phyloP scores from a whole-genome alignment of 2,113 vertebrate species.

The Tautogolabrus adspersus region DNA sequence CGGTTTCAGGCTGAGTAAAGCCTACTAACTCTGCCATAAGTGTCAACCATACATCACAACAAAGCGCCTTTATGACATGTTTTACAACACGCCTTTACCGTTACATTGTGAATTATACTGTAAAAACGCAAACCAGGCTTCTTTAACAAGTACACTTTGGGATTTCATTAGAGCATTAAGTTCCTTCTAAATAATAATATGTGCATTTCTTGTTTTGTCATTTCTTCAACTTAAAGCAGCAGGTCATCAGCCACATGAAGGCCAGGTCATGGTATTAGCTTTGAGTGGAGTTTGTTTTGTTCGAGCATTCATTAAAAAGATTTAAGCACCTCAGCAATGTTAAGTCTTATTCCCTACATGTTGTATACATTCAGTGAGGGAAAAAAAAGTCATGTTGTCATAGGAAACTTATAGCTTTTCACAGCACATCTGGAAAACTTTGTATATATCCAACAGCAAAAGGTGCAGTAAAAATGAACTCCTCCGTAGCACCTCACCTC shows the following conservation, averaged over 20 bases:
- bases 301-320: slow-evolving; percentile 37
- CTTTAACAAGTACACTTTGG: not conserved
- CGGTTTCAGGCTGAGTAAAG: not conserved
- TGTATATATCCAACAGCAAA: not conserved
- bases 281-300: slow-evolving; percentile 48
- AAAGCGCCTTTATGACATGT: not conserved
- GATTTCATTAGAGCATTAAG: too few species aligned
- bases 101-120: not conserved
- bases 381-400: slow-evolving; percentile 7
- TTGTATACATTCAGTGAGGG: slow-evolving; percentile 9
- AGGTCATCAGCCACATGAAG: slow-evolving; percentile 34
- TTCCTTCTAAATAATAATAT: not conserved
- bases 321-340: slow-evolving; percentile 62
- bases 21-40: not conserved
- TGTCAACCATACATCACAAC: not conserved
- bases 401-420: not conserved
- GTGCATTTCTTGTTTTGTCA: slow-evolving; percentile 2
- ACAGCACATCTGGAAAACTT: slow-evolving; percentile 31
- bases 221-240: slow-evolving; percentile 10
- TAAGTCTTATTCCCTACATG: slow-evolving; percentile 33
- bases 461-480: not conserved
- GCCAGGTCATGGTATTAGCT: slow-evolving; percentile 38
- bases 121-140: not conserved
- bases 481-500: not conserved
- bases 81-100: not conserved